These are phyloP conservation scores for Ormyrus thymus DNA, from an alignment of 2,888 invertebrate genomes.

Conservation along the genomic window DNA sequence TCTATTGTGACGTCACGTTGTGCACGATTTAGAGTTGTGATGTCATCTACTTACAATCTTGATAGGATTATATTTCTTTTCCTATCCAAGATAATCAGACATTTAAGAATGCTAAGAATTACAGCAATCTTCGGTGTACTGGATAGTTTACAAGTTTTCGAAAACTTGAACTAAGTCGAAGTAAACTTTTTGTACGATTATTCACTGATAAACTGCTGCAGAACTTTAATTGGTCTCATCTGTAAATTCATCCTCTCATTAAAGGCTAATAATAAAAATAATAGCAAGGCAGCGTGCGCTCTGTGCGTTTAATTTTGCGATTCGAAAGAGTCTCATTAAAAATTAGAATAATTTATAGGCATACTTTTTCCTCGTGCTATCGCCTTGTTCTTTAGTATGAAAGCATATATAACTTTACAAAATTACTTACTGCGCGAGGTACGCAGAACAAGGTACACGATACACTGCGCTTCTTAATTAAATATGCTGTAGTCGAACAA, in stretches of 20 bases:
- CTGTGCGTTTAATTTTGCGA: not conserved
- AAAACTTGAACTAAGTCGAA: too few species aligned
- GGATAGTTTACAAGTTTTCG: not conserved
- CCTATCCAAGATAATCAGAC: constrained; percentile 35
- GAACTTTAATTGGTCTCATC: too few species aligned
- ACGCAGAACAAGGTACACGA: not conserved
- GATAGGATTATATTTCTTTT: constrained; percentile 13
- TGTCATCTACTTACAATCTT: constrained; percentile 33
- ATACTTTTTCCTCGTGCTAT: not conserved
- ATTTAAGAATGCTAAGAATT: not conserved
- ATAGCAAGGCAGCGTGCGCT: not conserved
- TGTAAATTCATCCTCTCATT: too few species aligned
- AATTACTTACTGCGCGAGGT: not conserved
- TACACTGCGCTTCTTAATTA: constrained; percentile 21
- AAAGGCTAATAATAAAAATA: too few species aligned
- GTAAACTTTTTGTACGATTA: too few species aligned
- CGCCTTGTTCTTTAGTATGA: not conserved
- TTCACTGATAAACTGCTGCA: too few species aligned
- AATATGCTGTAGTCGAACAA: constrained; percentile 9
- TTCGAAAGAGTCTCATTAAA: too few species aligned
- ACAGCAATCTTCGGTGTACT: not conserved
- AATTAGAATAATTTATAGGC: too few species aligned
- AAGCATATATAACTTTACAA: not conserved
- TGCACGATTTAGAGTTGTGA: constrained; percentile 43
- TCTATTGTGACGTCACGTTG: constrained; percentile 46